Percentiles rank a stretch among this genome's conserved stretches.
Conservation (phyloP, 1,140 invertebrate species). For the Trichogramma pretiosum region DNA sequence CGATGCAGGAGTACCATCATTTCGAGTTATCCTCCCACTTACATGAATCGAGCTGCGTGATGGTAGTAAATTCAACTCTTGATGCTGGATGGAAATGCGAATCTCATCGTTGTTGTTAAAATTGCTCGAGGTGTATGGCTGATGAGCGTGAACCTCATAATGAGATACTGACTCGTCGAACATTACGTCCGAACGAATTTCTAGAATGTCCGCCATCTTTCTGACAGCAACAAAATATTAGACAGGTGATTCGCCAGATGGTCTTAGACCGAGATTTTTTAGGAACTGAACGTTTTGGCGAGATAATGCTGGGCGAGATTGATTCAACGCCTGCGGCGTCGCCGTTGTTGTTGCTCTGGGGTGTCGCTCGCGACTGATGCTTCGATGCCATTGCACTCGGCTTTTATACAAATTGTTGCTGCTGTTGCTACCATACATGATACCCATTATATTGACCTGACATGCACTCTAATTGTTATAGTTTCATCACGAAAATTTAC, state of each 20-base stretch:
- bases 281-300: constrained; percentile 18
- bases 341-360: not conserved
- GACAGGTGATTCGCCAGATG: not conserved
- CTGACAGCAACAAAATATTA: not conserved
- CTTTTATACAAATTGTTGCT: not conserved
- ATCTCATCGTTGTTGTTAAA: constrained; percentile 31
- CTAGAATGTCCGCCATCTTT: not conserved
- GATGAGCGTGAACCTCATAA: no score
- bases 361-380: no score
- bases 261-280: constrained; percentile 16
- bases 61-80: no score
- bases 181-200: no score
- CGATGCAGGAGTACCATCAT: constrained; percentile 8
- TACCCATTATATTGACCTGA: constrained; percentile 9
- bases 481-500: constrained; percentile 19
- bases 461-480: constrained; percentile 24
- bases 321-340: constrained; percentile 13
- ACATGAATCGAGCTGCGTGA: constrained; percentile 32
- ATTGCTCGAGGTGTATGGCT: constrained; percentile 27
- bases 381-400: no score
- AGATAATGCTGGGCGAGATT: constrained; percentile 13
- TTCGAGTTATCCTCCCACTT: constrained; percentile 23
- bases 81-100: constrained; percentile 28
- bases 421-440: not conserved
- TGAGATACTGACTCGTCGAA: constrained; percentile 26